Evolutionary conservation across 1,140 invertebrate genomes (phyloP), one percentile per base, ranked within the genome.

Genomic region (Drosophila subpulchrella): DNA sequence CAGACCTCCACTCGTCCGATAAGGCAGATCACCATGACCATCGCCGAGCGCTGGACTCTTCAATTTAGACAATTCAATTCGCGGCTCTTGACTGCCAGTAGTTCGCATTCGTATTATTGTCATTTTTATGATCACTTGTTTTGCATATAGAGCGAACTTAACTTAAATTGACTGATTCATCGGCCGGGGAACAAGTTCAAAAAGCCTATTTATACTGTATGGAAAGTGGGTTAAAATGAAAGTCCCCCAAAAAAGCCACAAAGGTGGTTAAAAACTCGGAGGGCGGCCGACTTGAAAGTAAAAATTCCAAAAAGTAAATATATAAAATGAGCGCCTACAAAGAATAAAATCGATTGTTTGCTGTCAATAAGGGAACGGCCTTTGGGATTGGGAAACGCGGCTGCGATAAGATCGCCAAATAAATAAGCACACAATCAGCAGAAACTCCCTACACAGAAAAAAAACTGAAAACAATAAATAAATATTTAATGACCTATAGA

Each of bases 121-220:
- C 79, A 70, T 74, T 78, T 78, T 78, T 82, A 75, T 68, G 65
- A 88, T 82, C 78, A 78, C 84, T 85, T 81, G 30, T n/a, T 68
- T 68, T 65, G 65, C 66, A 71, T 72, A 36, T 55, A 62, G 20
- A 10, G 7, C 6, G 17, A 46, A 39, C 30, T 27, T 48, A 55
- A 68, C 56, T 51, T 73, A 74, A 86, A 88, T 86, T 86, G 82
- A 47, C 83, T 86, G 82, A 86, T 79, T 86, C 82, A 86, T 86
- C 75, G 38, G 34, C 61, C 11, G 48, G 34, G 65, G 38, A 50
- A 50, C 67, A 72, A 60, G 58, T 67, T 66, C 57, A 57, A 65
- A 78, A 50, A 41, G 58, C 47, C 63, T 57, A 70, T 41, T 58
- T 36, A 32, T 30, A 1, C 15, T 6, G 7, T 53, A 34, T 11